These are phyloP conservation scores for Archilochus colubris DNA, from an alignment of 2,113 vertebrate species.

Conservation along the genomic window DNA sequence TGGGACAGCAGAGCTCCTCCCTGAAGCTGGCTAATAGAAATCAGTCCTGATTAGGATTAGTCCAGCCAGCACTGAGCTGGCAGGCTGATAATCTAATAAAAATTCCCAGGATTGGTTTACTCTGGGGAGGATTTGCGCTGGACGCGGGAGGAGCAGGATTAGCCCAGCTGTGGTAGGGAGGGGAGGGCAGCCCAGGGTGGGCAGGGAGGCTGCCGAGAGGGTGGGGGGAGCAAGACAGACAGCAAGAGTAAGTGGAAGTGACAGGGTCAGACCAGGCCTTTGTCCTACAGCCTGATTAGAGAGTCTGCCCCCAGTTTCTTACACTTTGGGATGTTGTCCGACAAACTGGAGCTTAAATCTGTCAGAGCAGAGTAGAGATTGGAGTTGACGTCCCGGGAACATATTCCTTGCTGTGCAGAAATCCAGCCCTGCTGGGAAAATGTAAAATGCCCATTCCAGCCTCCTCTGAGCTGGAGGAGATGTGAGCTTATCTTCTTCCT, in stretches of 20 bases:
- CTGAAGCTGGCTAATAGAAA: constrained; percentile 84
- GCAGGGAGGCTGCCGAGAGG: constrained; percentile 76
- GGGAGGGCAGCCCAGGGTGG: constrained; percentile 75
- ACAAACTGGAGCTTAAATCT: constrained; percentile 92
- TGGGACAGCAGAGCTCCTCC: constrained; percentile 76
- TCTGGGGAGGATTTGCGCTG: constrained; percentile 85
- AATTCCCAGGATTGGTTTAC: constrained; percentile 90
- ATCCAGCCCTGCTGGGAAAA: constrained; percentile 77
- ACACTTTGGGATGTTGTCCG: constrained; percentile 94
- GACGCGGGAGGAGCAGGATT: constrained; percentile 87
- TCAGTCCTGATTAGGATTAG: constrained; percentile 90
- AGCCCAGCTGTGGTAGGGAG: constrained; percentile 79
- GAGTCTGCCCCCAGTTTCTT: constrained; percentile 91
- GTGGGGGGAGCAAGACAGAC: constrained; percentile 82
- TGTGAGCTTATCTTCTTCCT: constrained; percentile 7
- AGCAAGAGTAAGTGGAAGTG: constrained; percentile 92
- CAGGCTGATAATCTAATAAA: constrained; percentile 89
- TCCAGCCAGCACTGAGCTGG: constrained; percentile 76
- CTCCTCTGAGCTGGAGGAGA: constrained; percentile 30
- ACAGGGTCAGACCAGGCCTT: constrained; percentile 96
- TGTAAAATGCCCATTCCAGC: constrained; percentile 58
- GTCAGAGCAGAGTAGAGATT: constrained; percentile 77
- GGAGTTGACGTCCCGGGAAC: constrained; percentile 80
- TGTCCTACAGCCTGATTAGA: constrained; percentile 96
- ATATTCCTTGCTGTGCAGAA: constrained; percentile 77